Base-by-base conservation (phyloP, 1,140 invertebrate species). In the Ooceraea biroi region DNA sequence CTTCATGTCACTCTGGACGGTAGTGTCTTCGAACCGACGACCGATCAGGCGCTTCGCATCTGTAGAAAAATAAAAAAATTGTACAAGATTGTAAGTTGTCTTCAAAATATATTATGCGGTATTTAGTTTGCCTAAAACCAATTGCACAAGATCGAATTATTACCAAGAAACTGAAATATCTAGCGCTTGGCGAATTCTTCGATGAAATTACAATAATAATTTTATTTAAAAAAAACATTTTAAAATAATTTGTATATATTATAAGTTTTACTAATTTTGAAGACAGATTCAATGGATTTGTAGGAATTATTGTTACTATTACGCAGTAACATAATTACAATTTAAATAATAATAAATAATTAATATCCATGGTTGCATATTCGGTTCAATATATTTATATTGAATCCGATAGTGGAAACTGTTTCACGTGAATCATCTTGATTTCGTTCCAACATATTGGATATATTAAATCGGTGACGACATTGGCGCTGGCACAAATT, bases 1-100 rank as follows among this genome's bases (percentile, higher is more conserved):
- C 88, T 97, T 97, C 94, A 97, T 96, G 89, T 97, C 96, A 84
- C 95, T 95, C 89, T 97, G 96, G 30, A 97, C 96, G 88, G 96
- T 97, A 1, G 95, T 93, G 90, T 97, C 97, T 55, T 95, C 94
- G 84, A 95, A 95, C 22, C 94, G 92, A 19, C 95, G 92, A 48
- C 95, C 95, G 44, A 96, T 95, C 36, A 96, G 87, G 36, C 95
- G 94, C 78, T 95, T 95, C 0, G 93, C 94, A 83, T 94, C 93
- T 94, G 69, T 41, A 68, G 25, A 84, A n/a, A 68, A 94, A 44
- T 69, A 68, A 63, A 68, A 63, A 44, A 77, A 60, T 52, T 69
- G 3, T 55, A 48, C 82, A 57, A 72, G n/a, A 50, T n/a, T 65
- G 12, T 61, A 71, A 71, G 17, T 60, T 73, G 55, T 50, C 57